These are phyloP conservation scores for Pseudachorutes palmiensis DNA, from an alignment of 1,140 invertebrate genomes.

Conservation along the genomic window DNA sequence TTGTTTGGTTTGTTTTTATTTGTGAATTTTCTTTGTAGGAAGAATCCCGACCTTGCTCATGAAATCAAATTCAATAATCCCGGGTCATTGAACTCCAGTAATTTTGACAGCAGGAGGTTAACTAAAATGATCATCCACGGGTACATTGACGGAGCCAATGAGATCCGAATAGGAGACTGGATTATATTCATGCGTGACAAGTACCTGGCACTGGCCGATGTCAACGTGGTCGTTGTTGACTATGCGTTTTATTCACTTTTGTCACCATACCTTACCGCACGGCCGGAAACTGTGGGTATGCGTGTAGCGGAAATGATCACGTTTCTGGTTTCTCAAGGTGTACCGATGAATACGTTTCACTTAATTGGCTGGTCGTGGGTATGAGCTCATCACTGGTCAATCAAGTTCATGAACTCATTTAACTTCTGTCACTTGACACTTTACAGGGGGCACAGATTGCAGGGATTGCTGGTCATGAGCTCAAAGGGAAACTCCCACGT, in stretches of 20 bases:
- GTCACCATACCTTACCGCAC: constrained; percentile 19
- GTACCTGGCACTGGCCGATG: constrained; percentile 28
- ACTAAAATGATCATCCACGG: constrained; percentile 28
- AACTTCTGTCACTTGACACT: too few relatives aligned
- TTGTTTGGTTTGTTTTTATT: not conserved
- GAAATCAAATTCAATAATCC: constrained; percentile 19
- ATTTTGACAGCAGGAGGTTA: constrained; percentile 15
- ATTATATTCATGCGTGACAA: constrained; percentile 23
- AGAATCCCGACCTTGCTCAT: constrained; percentile 25
- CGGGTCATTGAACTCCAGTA: constrained; percentile 16
- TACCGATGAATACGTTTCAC: constrained; percentile 23
- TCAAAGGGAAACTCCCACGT: constrained; percentile 25
- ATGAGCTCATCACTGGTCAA: too few relatives aligned
- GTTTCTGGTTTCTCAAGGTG: constrained; percentile 12
- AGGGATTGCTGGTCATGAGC: constrained; percentile 23
- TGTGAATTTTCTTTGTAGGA: constrained; percentile 13
- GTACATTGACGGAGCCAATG: constrained; percentile 19
- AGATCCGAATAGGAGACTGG: constrained; percentile 24
- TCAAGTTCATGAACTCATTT: too few relatives aligned
- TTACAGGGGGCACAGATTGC: constrained; percentile 18
- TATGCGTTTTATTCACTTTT: constrained; percentile 25
- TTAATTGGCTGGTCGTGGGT: constrained; percentile 33
- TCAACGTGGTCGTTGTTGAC: constrained; percentile 34
- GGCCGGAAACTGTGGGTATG: constrained; percentile 28
- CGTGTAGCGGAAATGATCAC: constrained; percentile 24